Conservation (phyloP, 1,140 invertebrate genomes). For the Dinoponera quadriceps region DNA sequence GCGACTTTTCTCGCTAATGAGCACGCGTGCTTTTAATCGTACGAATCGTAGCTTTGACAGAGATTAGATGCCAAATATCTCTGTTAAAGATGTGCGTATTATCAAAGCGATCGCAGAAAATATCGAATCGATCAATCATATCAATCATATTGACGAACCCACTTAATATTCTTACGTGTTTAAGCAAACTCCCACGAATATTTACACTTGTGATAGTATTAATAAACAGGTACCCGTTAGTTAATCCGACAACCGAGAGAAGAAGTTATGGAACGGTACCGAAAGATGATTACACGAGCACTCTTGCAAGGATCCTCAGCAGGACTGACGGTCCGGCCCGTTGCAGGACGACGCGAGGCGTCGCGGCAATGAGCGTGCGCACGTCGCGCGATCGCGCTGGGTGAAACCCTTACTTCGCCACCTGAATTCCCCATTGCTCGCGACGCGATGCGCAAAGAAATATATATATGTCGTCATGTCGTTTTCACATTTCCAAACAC, state of each 20-base stretch:
- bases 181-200: slow-evolving; percentile 5
- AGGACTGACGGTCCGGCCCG: slow-evolving; percentile 77
- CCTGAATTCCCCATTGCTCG: neutral
- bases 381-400: slow-evolving; percentile 56
- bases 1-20: neutral
- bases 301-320: slow-evolving; percentile 77
- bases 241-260: neutral
- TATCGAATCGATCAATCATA: neutral
- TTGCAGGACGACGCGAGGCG: slow-evolving; percentile 71
- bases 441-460: neutral
- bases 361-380: slow-evolving; percentile 68
- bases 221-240: neutral
- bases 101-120: too few species aligned
- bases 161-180: neutral
- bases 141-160: neutral
- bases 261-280: slow-evolving; percentile 22
- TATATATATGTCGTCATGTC: neutral
- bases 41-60: neutral
- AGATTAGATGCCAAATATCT: too few species aligned
- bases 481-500: neutral
- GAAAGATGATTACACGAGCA: slow-evolving; percentile 63
- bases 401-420: neutral
- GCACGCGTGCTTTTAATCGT: slow-evolving; percentile 4
- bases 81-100: too few species aligned
- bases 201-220: slow-evolving; percentile 11